Percentiles rank a stretch among this genome's conserved stretches.
These are phyloP conservation scores for Tylochromis polylepis DNA, from an alignment of 2,113 vertebrate genomes.

Conservation along the genomic window DNA sequence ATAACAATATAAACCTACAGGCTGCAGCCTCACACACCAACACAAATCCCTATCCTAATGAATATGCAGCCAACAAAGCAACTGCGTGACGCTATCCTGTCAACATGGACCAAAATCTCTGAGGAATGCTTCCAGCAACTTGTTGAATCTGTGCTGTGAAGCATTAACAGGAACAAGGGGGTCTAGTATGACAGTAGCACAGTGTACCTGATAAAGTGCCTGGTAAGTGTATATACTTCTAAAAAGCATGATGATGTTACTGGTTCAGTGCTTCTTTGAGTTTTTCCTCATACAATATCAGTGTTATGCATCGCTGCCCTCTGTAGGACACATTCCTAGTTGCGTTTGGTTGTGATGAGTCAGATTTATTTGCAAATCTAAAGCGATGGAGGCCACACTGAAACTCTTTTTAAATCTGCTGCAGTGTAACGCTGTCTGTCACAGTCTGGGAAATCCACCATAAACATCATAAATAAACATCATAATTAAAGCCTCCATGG, in stretches of 20 bases:
- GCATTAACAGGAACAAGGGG: background rate
- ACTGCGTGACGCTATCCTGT: background rate
- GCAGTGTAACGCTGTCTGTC: fast-evolving
- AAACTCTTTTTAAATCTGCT: background rate
- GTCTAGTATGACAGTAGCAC: background rate
- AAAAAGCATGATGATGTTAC: background rate
- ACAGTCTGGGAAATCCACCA: background rate
- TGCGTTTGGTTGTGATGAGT: background rate
- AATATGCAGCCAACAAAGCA: background rate
- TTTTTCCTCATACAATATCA: background rate
- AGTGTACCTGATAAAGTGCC: background rate
- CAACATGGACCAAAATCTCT: background rate
- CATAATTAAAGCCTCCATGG: background rate
- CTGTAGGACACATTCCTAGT: background rate
- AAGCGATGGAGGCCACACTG: background rate
- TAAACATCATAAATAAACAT: background rate
- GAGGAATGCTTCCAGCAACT: background rate
- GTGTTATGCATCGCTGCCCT: background rate
- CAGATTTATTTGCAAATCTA: background rate
- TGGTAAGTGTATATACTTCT: background rate
- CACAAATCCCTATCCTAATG: background rate
- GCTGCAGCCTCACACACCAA: background rate
- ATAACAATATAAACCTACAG: background rate
- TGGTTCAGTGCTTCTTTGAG: background rate
- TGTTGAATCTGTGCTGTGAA: background rate